Evolutionary conservation across 2,888 invertebrate genomes (phyloP), one percentile per base, ranked within the genome.

Genomic region (Temnothorax unifasciatus): DNA sequence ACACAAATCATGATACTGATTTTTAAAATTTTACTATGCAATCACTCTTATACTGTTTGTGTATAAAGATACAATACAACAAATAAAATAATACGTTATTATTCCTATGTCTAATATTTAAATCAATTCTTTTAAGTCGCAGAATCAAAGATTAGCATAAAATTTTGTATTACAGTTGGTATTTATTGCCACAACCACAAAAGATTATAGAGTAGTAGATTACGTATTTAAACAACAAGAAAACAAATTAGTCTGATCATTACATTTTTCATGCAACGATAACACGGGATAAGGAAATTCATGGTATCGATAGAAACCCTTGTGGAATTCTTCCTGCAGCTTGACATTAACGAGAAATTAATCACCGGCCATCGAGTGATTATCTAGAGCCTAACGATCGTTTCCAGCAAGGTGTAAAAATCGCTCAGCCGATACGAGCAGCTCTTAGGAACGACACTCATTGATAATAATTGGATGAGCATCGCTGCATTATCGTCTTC

Each of bases 391-490:
- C 68, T 84, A 86, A 86, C 84, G 86, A 86, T 50, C 88, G 44
- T 82, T 85, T 82, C 25, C 63, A 44, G 25, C 29, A 57, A 59
- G 11, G 52, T 44, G 76, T 83, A 84, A 86, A 90, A 88, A 86
- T 85, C 75, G 82, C 2, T 63, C 69, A 41, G 25, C 61, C 64
- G 71, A 76, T 44, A 59, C 54, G 50, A 61, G 38, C 63, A 57
- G 34, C 50, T 63, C 73, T 83, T 69, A 82, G 21, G 2, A 41
- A 21, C 47, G 69, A 81, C 82, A 52, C 64, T 81, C 76, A 79
- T 82, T 85, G 87, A 90, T 88, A 87, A 87, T 88, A 86, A 89
- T 88, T 90, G 87, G 86, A 87, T 73, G 85, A 90, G 76, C 81
- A 85, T 63, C 76, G 82, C 66, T 85, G 75, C 69, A 61, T 83